These are phyloP conservation scores for Scotopteryx bipunctaria DNA, from an alignment of 2,888 invertebrate species.

Conservation along the genomic window DNA sequence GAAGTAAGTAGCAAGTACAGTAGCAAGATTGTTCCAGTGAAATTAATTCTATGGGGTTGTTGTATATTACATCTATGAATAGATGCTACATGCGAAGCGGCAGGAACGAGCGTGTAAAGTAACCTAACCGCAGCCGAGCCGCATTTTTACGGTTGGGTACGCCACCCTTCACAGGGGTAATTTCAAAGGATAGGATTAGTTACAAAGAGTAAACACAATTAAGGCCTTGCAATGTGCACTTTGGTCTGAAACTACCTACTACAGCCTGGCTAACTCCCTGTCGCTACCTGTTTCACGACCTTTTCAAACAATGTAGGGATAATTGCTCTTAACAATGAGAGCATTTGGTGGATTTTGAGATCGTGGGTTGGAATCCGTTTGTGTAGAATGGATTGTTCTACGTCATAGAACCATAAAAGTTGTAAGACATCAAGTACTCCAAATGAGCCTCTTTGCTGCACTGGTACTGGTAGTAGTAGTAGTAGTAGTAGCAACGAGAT, in stretches of 20 bases:
- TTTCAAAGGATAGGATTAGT: constrained; percentile 19
- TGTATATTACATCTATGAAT: constrained; percentile 18
- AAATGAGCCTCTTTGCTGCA: no score
- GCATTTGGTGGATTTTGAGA: no score
- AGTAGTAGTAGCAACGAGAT: no score
- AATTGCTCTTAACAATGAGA: no score
- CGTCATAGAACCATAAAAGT: no score
- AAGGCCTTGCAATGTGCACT: not conserved
- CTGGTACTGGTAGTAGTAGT: no score
- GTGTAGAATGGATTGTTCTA: no score
- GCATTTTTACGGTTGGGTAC: constrained; percentile 44
- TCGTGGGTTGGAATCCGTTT: no score
- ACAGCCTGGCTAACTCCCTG: not conserved
- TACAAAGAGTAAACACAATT: constrained; percentile 5
- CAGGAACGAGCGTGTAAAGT: constrained; percentile 17
- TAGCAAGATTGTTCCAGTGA: not conserved
- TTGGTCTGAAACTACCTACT: not conserved
- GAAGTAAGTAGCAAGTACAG: no score
- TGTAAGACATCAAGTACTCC: no score
- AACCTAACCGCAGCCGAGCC: constrained; percentile 22
- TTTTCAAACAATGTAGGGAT: not conserved
- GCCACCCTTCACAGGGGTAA: constrained; percentile 45
- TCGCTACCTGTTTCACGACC: not conserved
- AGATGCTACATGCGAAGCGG: constrained; percentile 9
- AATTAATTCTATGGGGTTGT: constrained; percentile 8